Conservation (phyloP, 2,888 invertebrate genomes). For the Morpho achilles region DNA sequence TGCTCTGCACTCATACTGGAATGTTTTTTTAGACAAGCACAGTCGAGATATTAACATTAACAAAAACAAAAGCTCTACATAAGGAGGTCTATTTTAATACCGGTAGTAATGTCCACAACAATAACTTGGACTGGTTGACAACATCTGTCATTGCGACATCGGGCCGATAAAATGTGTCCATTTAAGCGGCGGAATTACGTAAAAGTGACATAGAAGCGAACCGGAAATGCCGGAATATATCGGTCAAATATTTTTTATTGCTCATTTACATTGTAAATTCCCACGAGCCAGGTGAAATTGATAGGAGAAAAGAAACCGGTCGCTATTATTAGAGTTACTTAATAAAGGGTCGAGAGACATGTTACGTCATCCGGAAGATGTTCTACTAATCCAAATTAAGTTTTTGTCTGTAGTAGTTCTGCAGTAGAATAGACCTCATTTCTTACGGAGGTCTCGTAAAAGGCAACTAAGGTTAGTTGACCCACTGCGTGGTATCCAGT, state of each 20-base stretch:
- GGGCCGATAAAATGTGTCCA: constrained; percentile 17
- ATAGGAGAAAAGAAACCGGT: constrained; percentile 39
- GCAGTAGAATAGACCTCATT: not conserved
- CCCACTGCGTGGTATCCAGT: too few relatives aligned
- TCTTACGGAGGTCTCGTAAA: too few relatives aligned
- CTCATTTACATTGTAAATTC: constrained; percentile 47
- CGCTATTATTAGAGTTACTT: constrained; percentile 40
- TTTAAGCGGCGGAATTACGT: constrained; percentile 29
- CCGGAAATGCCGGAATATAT: constrained; percentile 35
- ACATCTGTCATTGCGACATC: constrained; percentile 11
- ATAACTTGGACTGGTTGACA: constrained; percentile 14
- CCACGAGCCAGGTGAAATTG: constrained; percentile 45
- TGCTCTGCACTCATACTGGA: too few relatives aligned
- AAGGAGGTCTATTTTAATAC: constrained; percentile 1
- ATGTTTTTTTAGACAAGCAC: too few relatives aligned
- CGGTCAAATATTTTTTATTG: constrained; percentile 35
- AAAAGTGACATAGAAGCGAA: constrained; percentile 30
- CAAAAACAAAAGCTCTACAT: too few relatives aligned
- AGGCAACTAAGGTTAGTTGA: too few relatives aligned
- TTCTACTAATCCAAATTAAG: not conserved
- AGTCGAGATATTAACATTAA: too few relatives aligned
- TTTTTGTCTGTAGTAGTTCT: not conserved
- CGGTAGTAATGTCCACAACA: not conserved
- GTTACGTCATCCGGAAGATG: constrained; percentile 33
- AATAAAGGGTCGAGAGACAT: constrained; percentile 37